Base-by-base conservation (phyloP, 2,888 invertebrate genomes). In the Hoplodrina ambigua region DNA sequence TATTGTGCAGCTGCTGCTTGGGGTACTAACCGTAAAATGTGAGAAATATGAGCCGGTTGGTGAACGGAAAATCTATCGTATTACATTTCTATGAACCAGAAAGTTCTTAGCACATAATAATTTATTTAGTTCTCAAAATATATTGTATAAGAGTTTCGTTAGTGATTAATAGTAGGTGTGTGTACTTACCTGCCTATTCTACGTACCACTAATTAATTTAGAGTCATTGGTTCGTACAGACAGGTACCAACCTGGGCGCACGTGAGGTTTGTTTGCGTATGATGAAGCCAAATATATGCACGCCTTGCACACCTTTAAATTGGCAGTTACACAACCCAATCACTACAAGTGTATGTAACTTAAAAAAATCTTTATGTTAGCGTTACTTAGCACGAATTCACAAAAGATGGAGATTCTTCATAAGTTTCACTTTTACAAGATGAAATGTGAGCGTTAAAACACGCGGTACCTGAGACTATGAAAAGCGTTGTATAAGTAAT, bases 1-100 rank as follows among this genome's bases (percentile, higher is more conserved):
- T 57, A 67, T 53, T 80, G 55, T 75, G 69, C 78, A 77, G 72
- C 66, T 78, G 69, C 20, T 67, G 30, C 63, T 37, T 49, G 5
- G 19, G 33, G 57, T 54, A 68, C 30, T 72, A 56, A 65, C 71
- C 57, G 44, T 80, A 76, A 80, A 81, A 64, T 61, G 54, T 57
- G 64, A 67, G 54, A 76, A 64, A 76, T 71, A 80, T 61, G 63
- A 76, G 53, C 44, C 50, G 46, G 52, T 59, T 55, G 15, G 46
- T 13, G 49, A 25, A 64, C 30, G 30, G 63, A 65, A 58, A 61
- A 67, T 37, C 57, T 70, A 65, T 75, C 49, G 10, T 19, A 59
- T 30, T 61, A 20, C 41, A 25, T 17, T 50, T 57, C 44, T 61
- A n/a, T 30, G 49, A 25, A n/a, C 20, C 30, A 41, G 41, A 37